Percentiles rank a stretch among this genome's conserved stretches.
Conservation (phyloP, 2,797 vertebrate genomes). For the Paguma larvata region DNA sequence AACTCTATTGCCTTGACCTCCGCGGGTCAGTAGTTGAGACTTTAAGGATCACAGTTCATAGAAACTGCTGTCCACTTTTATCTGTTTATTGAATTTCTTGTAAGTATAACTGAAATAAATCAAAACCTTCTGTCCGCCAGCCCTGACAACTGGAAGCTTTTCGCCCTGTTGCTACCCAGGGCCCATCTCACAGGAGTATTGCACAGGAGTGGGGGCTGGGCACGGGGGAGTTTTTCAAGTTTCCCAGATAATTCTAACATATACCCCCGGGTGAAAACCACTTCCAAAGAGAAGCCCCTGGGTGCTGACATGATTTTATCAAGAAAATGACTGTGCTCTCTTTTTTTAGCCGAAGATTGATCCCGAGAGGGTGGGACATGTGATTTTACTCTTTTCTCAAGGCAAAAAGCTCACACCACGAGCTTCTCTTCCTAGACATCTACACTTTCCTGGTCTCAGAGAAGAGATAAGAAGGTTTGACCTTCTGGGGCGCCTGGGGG, state of each 20-base stretch:
- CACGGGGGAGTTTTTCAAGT: not conserved
- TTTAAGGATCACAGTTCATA: not conserved
- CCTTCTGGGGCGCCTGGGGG: no score
- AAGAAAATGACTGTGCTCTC: not conserved
- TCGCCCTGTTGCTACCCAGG: not conserved
- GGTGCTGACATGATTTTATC: not conserved
- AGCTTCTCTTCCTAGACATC: not conserved
- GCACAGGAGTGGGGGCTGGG: not conserved
- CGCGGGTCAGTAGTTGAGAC: not conserved
- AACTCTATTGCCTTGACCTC: not conserved
- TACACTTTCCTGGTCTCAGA: not conserved
- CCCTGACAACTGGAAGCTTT: not conserved
- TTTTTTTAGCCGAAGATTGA: not conserved
- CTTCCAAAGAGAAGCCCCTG: no score
- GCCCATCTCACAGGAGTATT: not conserved
- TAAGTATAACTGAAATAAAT: not conserved
- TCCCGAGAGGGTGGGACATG: not conserved
- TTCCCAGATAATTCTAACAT: not conserved
- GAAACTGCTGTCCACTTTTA: no score
- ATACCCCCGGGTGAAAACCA: not conserved
- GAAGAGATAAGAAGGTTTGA: not conserved
- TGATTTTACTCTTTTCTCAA: not conserved
- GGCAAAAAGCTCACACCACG: fast-evolving
- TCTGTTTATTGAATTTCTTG: not conserved
- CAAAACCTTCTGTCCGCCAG: not conserved